Percentiles rank a stretch among this genome's conserved stretches.
These are phyloP conservation scores for Trichonephila inaurata DNA, from an alignment of 1,140 invertebrate species.

Conservation along the genomic window DNA sequence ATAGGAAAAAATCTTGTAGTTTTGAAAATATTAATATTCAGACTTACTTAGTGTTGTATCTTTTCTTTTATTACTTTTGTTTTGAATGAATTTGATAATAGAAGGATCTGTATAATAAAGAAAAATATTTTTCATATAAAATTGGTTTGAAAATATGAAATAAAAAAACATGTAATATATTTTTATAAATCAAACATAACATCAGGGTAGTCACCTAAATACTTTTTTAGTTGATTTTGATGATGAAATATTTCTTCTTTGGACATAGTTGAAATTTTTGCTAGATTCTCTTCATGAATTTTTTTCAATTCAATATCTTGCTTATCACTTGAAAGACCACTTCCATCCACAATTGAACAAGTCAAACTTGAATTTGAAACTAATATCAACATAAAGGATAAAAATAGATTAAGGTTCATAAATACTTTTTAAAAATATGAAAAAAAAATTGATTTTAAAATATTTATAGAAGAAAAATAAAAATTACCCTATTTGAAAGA, in stretches of 20 bases:
- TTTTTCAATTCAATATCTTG: slow-evolving; percentile 82
- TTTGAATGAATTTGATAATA: slow-evolving; percentile 22
- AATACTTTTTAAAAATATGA: too few relatives aligned
- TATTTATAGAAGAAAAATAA: too few relatives aligned
- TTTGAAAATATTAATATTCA: neutral
- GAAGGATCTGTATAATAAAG: slow-evolving; percentile 17
- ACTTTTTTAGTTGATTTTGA: slow-evolving; percentile 85
- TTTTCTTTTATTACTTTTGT: neutral
- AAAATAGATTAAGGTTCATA: too few relatives aligned
- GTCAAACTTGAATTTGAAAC: too few relatives aligned
- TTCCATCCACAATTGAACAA: slow-evolving; percentile 8
- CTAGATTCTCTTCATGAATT: slow-evolving; percentile 89
- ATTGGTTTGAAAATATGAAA: neutral
- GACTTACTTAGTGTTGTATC: neutral
- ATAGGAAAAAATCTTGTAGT: too few relatives aligned
- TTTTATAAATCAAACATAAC: neutral
- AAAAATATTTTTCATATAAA: neutral
- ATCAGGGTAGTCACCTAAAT: slow-evolving; percentile 81
- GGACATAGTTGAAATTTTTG: slow-evolving; percentile 86
- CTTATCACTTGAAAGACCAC: neutral
- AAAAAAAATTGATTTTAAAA: too few relatives aligned
- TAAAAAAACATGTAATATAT: neutral
- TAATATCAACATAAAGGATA: too few relatives aligned
- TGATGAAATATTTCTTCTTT: slow-evolving; percentile 89
- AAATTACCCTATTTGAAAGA: too few relatives aligned